These are phyloP conservation scores for Nomada hirtipes DNA, from an alignment of 2,888 invertebrate genomes.

Conservation along the genomic window DNA sequence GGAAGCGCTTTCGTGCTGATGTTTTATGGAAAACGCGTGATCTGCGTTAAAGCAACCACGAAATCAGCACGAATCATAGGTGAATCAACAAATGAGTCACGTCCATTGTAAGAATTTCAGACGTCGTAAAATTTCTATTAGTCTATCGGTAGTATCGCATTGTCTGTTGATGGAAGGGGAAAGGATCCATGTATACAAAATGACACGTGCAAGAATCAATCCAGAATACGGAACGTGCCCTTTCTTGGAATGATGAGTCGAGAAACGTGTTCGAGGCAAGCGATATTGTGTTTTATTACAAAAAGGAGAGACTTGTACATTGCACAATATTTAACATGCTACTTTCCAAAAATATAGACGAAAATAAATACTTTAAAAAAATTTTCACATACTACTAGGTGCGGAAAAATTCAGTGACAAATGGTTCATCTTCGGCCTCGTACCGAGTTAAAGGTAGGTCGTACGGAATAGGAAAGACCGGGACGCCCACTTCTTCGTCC, in stretches of 20 bases:
- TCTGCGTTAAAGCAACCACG: conserved; percentile 37
- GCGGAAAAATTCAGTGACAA: conserved; percentile 87
- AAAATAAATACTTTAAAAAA: not conserved
- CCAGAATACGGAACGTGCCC: no score
- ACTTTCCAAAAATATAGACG: conserved; percentile 21
- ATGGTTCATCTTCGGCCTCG: conserved; percentile 88
- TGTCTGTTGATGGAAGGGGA: not conserved
- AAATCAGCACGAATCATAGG: conserved; percentile 51
- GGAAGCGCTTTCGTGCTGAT: conserved; percentile 74
- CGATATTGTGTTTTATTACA: conserved; percentile 35
- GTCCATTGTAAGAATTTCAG: conserved; percentile 37
- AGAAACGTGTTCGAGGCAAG: not conserved
- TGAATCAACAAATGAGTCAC: conserved; percentile 37
- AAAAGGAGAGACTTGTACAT: conserved; percentile 24
- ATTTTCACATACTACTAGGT: conserved; percentile 18
- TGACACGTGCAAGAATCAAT: not conserved
- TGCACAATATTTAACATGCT: not conserved
- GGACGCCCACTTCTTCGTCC: conserved; percentile 72
- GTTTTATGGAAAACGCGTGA: conserved; percentile 75
- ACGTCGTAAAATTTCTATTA: conserved; percentile 30
- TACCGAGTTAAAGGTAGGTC: conserved; percentile 93
- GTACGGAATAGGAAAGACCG: conserved; percentile 90
- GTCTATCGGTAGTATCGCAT: not conserved
- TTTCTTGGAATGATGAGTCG: not conserved
- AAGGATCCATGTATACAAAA: not conserved